Conservation (phyloP, 2,888 invertebrate species). For the Thera britannica region DNA sequence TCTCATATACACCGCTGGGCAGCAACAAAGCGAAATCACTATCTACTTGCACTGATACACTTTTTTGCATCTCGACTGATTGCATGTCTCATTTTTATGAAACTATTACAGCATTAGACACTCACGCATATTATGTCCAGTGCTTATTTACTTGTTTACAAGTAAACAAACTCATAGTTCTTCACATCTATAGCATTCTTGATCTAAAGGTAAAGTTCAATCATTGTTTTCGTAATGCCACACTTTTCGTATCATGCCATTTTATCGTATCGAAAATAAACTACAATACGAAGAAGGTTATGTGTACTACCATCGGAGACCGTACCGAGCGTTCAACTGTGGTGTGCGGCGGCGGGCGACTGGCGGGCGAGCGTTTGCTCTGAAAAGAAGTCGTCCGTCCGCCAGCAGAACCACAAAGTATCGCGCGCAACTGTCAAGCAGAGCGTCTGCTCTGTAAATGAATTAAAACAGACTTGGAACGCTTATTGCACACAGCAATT, state of each 20-base stretch:
- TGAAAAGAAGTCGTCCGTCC: conserved; percentile 27
- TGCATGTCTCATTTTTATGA: conserved; percentile 84
- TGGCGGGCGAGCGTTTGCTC: conserved; percentile 33
- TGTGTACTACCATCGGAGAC: conserved; percentile 38
- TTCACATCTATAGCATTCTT: conserved; percentile 58
- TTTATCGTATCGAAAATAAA: conserved; percentile 54
- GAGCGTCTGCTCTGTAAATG: conserved; percentile 38
- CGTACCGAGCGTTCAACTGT: conserved; percentile 48
- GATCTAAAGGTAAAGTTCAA: conserved; percentile 54
- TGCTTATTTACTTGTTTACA: conserved; percentile 47
- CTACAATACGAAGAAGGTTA: conserved; percentile 33
- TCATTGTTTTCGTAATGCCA: conserved; percentile 64
- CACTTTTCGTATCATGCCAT: conserved; percentile 43
- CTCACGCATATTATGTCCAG: conserved; percentile 60
- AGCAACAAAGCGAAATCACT: conserved; percentile 92
- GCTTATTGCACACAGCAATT: conserved; percentile 13
- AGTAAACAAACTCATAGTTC: conserved; percentile 49
- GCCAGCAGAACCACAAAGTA: conserved; percentile 41
- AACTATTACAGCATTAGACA: conserved; percentile 62
- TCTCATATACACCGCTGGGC: conserved; percentile 91
- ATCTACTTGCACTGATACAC: conserved; percentile 93
- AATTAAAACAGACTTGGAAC: conserved; percentile 36
- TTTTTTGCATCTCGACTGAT: conserved; percentile 87
- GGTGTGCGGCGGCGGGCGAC: conserved; percentile 11
- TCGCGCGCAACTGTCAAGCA: conserved; percentile 44